Evolutionary conservation across 2,797 vertebrate genomes (phyloP).

Genomic region (Microctenopoma lineatum): DNA sequence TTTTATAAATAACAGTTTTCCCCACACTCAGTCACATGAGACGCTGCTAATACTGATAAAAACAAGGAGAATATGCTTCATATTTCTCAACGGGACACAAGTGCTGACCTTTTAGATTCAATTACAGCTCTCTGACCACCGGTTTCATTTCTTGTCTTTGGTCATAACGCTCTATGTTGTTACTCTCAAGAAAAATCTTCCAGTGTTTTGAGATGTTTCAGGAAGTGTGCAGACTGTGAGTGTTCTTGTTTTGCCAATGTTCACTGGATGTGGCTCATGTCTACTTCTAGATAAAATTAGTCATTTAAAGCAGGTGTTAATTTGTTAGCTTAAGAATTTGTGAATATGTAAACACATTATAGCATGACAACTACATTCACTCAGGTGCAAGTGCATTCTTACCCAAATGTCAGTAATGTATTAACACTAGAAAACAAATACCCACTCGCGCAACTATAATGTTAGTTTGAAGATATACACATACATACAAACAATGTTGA

Average conservation of each 20-base stretch:
- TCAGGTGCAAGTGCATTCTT: constrained; percentile 85
- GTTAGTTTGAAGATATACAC: constrained; percentile 68
- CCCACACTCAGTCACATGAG: constrained; percentile 48
- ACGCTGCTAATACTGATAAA: constrained; percentile 81
- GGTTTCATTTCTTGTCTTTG: constrained; percentile 68
- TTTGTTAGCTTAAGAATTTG: constrained; percentile 71
- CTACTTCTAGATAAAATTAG: constrained; percentile 54
- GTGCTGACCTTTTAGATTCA: constrained; percentile 72
- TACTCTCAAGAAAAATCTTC: constrained; percentile 52
- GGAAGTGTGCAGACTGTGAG: constrained; percentile 41
- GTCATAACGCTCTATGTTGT: constrained; percentile 58
- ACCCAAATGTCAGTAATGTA: constrained; percentile 77
- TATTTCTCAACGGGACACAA: constrained; percentile 75
- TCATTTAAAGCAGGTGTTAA: constrained; percentile 66
- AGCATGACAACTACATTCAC: constrained; percentile 81
- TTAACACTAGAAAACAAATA: constrained; percentile 71
- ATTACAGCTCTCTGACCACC: constrained; percentile 51
- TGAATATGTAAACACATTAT: constrained; percentile 75
- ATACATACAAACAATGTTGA: constrained; percentile 58
- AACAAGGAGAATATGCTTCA: constrained; percentile 72
- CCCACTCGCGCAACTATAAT: constrained; percentile 65
- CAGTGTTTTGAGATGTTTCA: constrained; percentile 45
- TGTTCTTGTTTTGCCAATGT: constrained; percentile 40
- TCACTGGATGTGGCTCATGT: constrained; percentile 56
- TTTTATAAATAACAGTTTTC: constrained; percentile 63